Percentiles rank a stretch among this genome's conserved stretches.
Evolutionary conservation across 2,113 vertebrate genomes (phyloP).

Genomic region (Chaetops frenatus): DNA sequence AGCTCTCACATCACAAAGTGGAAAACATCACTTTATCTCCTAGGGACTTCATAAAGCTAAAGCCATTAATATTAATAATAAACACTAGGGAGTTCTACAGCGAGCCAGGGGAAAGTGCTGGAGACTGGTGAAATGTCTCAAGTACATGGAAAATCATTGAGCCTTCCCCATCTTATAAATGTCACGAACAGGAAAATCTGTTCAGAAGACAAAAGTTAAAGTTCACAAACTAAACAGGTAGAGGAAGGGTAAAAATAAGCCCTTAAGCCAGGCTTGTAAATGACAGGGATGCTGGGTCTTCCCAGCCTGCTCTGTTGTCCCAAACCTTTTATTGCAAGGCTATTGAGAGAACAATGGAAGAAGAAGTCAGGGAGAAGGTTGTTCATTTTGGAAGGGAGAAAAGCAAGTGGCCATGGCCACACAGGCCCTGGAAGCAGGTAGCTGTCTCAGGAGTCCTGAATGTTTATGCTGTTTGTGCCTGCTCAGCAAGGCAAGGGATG

Average conservation of each 20-base stretch:
- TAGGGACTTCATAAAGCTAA: neutral
- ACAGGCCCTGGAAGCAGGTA: neutral
- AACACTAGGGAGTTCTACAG: neutral
- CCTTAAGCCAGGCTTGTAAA: neutral
- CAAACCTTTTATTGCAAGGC: neutral
- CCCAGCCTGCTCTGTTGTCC: neutral
- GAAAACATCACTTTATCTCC: neutral
- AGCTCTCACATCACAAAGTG: neutral
- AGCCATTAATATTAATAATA: neutral
- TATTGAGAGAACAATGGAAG: neutral
- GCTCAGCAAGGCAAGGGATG: neutral
- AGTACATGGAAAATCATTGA: neutral
- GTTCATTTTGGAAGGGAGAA: neutral
- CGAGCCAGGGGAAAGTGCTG: rapidly evolving
- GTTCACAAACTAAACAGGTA: neutral
- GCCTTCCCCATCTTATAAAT: neutral
- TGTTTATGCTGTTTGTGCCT: neutral
- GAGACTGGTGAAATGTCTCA: neutral
- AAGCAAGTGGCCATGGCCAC: neutral
- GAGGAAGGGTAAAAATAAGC: neutral
- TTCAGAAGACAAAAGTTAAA: neutral
- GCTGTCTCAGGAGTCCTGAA: neutral
- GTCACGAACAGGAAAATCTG: neutral
- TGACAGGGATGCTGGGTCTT: neutral
- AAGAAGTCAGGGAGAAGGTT: neutral